These are phyloP conservation scores for Xyrichtys novacula DNA, from an alignment of 2,797 vertebrate species.

Conservation along the genomic window DNA sequence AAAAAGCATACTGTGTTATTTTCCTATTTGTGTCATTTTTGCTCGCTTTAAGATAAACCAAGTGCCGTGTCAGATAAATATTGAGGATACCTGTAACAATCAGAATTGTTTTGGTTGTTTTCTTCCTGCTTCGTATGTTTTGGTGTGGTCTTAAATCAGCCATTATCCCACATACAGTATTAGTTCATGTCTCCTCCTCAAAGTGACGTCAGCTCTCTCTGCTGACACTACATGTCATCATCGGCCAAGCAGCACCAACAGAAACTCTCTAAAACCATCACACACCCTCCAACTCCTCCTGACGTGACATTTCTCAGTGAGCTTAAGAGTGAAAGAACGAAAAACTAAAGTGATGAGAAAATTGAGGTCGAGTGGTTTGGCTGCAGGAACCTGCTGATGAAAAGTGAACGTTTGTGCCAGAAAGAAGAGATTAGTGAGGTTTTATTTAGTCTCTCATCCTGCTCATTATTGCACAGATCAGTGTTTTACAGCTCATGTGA, in stretches of 20 bases:
- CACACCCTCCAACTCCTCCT: constrained; percentile 3
- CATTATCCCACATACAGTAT: not conserved
- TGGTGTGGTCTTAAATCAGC: not conserved
- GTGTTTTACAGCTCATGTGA: constrained; percentile 67
- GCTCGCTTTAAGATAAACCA: too few species aligned
- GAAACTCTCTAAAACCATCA: constrained; percentile 1
- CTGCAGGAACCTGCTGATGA: constrained; percentile 32
- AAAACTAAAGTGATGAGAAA: constrained; percentile 7
- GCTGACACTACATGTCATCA: constrained; percentile 48
- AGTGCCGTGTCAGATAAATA: too few species aligned
- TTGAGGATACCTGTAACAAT: too few species aligned
- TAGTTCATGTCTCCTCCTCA: not conserved
- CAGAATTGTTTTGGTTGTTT: too few species aligned
- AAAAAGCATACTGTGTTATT: too few species aligned
- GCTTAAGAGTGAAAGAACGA: not conserved
- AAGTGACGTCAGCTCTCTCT: constrained; percentile 29
- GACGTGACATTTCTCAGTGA: constrained; percentile 12
- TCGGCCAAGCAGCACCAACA: constrained; percentile 28
- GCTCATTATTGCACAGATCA: constrained; percentile 64
- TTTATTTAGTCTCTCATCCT: constrained; percentile 70
- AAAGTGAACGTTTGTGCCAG: constrained; percentile 69
- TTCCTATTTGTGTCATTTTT: too few species aligned
- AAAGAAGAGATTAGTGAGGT: constrained; percentile 77
- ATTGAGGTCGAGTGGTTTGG: constrained; percentile 21
- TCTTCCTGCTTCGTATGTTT: not conserved